Percentiles rank a stretch among this genome's conserved stretches.
Conservation (phyloP, 2,888 invertebrate species). For the Tridacna gigas region DNA sequence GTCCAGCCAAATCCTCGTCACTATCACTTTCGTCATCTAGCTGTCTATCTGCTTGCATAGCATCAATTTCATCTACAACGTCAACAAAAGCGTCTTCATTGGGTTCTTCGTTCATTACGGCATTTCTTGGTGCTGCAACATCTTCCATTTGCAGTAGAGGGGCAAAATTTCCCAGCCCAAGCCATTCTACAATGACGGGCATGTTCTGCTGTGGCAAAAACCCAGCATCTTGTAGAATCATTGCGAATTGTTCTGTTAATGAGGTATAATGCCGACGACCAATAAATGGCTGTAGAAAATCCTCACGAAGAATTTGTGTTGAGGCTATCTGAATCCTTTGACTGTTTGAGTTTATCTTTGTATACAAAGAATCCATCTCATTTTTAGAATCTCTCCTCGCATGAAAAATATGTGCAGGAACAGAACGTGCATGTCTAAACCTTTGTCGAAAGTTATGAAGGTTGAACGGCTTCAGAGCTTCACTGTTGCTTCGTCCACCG, state of each 20-base stretch:
- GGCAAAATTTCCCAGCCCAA: slow-evolving; percentile 66
- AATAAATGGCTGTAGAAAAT: slow-evolving; percentile 63
- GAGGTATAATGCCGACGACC: slow-evolving; percentile 38
- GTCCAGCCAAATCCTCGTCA: slow-evolving; percentile 28
- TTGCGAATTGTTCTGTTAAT: slow-evolving; percentile 44
- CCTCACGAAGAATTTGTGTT: slow-evolving; percentile 73
- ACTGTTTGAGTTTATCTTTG: slow-evolving; percentile 65
- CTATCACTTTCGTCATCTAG: slow-evolving; percentile 63
- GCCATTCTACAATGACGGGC: slow-evolving; percentile 70
- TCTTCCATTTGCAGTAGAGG: slow-evolving; percentile 51
- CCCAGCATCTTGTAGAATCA: slow-evolving; percentile 33
- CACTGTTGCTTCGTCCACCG: slow-evolving; percentile 79
- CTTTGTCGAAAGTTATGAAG: slow-evolving; percentile 59
- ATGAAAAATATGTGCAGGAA: slow-evolving; percentile 55
- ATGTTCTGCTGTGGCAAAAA: background rate
- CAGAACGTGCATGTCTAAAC: slow-evolving; percentile 47
- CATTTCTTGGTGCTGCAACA: slow-evolving; percentile 19
- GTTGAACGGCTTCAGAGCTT: slow-evolving; percentile 66
- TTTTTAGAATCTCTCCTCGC: slow-evolving; percentile 51
- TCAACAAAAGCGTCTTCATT: slow-evolving; percentile 66
- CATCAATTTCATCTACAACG: slow-evolving; percentile 66
- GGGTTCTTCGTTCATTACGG: slow-evolving; percentile 27
- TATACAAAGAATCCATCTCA: slow-evolving; percentile 64
- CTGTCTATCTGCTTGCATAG: slow-evolving; percentile 57
- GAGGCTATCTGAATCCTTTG: slow-evolving; percentile 68